Conservation (phyloP, 1,140 invertebrate species). For the Antheraea pernyi region DNA sequence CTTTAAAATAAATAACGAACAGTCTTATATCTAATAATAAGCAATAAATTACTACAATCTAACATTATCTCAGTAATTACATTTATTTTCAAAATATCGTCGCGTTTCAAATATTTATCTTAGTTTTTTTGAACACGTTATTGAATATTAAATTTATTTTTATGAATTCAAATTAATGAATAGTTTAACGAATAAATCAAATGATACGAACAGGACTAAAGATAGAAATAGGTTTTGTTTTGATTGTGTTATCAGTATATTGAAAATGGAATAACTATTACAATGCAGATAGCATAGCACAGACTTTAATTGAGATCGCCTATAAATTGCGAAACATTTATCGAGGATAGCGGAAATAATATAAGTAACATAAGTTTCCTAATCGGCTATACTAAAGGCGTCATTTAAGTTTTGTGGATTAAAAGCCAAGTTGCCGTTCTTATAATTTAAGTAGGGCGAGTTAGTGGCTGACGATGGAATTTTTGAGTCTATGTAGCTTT, state of each 20-base stretch:
- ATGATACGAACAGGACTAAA: not conserved
- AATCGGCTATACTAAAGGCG: slow-evolving; percentile 70
- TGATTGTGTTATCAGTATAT: not conserved
- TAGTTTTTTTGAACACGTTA: not conserved
- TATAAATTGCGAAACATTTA: not conserved
- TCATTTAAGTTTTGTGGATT: slow-evolving; percentile 77
- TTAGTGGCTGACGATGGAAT: slow-evolving; percentile 49
- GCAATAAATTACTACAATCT: not conserved
- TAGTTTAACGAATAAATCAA: not conserved
- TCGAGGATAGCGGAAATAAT: not conserved
- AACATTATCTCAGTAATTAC: not conserved
- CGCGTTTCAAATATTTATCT: not conserved
- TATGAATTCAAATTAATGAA: not conserved
- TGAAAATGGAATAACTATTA: not conserved
- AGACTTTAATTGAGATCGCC: not conserved
- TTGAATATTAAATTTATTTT: not conserved
- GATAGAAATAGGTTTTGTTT: no score
- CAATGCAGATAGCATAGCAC: not conserved
- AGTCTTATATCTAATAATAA: not conserved
- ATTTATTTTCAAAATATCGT: not conserved
- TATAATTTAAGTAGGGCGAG: slow-evolving; percentile 73
- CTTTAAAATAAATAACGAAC: not conserved
- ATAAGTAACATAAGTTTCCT: slow-evolving; percentile 23
- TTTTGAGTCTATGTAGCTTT: slow-evolving; percentile 38
- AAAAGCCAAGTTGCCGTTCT: slow-evolving; percentile 75